A percentile compares a stretch with the other conserved stretches of the same genome.
Conservation (phyloP, 2,113 vertebrate species). For the Lathamus discolor region DNA sequence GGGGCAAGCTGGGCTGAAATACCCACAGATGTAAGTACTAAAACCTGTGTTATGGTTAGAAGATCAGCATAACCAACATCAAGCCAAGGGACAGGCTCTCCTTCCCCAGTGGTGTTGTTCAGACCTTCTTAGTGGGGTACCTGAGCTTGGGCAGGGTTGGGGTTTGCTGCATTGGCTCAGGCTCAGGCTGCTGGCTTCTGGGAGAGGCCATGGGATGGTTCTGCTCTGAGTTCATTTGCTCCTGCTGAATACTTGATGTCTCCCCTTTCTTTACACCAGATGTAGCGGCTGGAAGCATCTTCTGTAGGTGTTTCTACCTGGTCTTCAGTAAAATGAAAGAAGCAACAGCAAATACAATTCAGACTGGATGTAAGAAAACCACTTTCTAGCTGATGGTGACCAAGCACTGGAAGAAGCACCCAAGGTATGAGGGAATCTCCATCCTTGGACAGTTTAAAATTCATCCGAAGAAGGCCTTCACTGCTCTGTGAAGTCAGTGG, state of each 20-base stretch:
- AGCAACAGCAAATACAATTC: neutral
- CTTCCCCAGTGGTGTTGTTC: neutral
- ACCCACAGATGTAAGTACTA: neutral
- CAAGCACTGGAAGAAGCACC: neutral
- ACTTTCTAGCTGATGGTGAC: neutral
- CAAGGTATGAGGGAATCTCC: neutral
- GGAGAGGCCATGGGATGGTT: neutral
- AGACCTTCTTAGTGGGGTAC: neutral
- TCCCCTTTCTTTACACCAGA: neutral
- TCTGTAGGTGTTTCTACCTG: neutral
- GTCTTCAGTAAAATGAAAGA: neutral
- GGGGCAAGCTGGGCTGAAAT: neutral
- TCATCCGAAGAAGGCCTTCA: neutral
- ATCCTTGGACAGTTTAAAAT: neutral
- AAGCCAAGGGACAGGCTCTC: neutral
- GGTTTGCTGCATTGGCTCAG: neutral
- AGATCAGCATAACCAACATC: neutral
- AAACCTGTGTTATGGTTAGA: neutral
- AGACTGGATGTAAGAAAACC: neutral
- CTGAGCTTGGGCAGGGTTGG: neutral
- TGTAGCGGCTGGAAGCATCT: neutral
- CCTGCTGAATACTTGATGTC: neutral
- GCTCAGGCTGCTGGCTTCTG: neutral
- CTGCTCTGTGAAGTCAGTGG: neutral
- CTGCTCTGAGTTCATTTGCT: neutral